Evolutionary conservation across 2,888 invertebrate genomes (phyloP).

Genomic region (Embidobia sp.): DNA sequence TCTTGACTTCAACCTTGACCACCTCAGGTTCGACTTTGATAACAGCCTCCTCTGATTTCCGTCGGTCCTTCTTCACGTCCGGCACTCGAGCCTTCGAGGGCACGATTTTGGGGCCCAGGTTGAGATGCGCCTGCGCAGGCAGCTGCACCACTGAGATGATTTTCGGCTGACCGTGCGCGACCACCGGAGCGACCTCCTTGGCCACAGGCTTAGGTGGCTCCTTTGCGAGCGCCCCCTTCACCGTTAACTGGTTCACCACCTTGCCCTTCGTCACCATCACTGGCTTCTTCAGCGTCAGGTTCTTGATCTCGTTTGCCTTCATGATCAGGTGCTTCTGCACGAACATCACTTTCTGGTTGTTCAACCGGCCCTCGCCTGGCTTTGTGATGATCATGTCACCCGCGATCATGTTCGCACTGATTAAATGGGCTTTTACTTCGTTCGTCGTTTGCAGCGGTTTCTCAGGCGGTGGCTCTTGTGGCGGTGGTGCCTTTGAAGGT

Average conservation of each 20-base stretch:
- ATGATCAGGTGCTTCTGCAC: conserved; percentile 77
- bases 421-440: conserved; percentile 83
- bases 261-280: conserved; percentile 72
- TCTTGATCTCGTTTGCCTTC: conserved; percentile 74
- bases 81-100: conserved; percentile 6
- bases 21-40: conserved; percentile 14
- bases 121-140: conserved; percentile 31
- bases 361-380: conserved; percentile 76
- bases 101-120: conserved; percentile 18
- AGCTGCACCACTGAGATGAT: conserved; percentile 57
- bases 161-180: conserved; percentile 54
- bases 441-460: conserved; percentile 77
- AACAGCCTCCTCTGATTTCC: conserved; percentile 20
- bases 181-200: conserved; percentile 49
- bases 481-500: conserved; percentile 36
- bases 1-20: conserved; percentile 27
- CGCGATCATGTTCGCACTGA: conserved; percentile 80
- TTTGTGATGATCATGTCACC: conserved; percentile 80
- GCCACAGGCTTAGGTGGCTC: conserved; percentile 71
- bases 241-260: conserved; percentile 66
- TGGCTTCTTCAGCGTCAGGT: conserved; percentile 72
- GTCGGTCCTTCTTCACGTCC: conserved; percentile 41
- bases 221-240: conserved; percentile 69
- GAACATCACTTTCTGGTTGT: conserved; percentile 75
- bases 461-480: conserved; percentile 65